Evolutionary conservation across 2,797 vertebrate species (phyloP).

Genomic region (Euthynnus affinis): DNA sequence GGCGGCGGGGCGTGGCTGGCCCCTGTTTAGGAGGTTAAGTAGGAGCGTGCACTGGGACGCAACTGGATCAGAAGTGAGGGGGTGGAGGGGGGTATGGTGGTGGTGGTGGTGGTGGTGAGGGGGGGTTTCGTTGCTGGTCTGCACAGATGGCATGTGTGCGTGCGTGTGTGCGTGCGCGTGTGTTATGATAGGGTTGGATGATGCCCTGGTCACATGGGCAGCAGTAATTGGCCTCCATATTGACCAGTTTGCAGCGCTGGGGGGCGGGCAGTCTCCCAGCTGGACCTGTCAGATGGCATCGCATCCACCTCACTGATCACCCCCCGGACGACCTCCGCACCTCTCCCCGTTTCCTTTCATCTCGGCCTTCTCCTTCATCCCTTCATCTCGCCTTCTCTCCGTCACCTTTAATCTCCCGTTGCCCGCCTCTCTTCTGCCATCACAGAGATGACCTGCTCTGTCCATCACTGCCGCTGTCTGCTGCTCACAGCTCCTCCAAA

Average conservation of each 20-base stretch:
- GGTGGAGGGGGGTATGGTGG: neutral
- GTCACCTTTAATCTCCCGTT: conserved; percentile 68
- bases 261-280: conserved; percentile 85
- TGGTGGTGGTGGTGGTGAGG: conserved; percentile 3
- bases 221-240: conserved; percentile 89
- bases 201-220: conserved; percentile 87
- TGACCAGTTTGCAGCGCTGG: conserved; percentile 87
- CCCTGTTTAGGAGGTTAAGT: conserved; percentile 84
- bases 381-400: conserved; percentile 43
- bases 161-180: conserved; percentile 60
- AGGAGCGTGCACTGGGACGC: conserved; percentile 69
- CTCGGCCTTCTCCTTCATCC: conserved; percentile 60
- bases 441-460: conserved; percentile 28
- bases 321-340: conserved; percentile 76
- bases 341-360: conserved; percentile 68
- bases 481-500: conserved; percentile 38
- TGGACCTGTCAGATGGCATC: conserved; percentile 87
- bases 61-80: conserved; percentile 68
- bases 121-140: conserved; percentile 79
- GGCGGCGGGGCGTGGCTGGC: conserved; percentile 63
- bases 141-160: conserved; percentile 82
- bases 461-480: conserved; percentile 14
- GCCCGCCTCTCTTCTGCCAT: conserved; percentile 55
- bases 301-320: conserved; percentile 85
- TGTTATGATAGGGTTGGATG: conserved; percentile 86